Conservation (phyloP, 1,140 invertebrate genomes). For the Drosophila lini region DNA sequence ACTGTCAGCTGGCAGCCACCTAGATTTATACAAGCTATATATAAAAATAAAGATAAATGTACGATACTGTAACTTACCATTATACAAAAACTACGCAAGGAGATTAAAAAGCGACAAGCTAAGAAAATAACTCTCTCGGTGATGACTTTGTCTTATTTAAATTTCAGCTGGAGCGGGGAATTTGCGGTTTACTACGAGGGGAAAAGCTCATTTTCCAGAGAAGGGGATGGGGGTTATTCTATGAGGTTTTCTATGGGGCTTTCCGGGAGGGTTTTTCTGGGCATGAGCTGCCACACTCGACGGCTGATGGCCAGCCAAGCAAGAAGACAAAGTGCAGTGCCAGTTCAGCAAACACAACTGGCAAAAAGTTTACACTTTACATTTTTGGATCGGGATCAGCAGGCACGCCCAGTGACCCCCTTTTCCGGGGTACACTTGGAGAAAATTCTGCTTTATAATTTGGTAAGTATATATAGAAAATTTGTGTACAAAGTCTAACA, state of each 20-base stretch:
- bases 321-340: constrained; percentile 48
- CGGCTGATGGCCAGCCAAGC: constrained; percentile 47
- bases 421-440: neutral
- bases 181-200: constrained; percentile 16
- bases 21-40: constrained; percentile 64
- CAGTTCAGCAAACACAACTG: constrained; percentile 59
- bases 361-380: constrained; percentile 73
- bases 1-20: constrained; percentile 35
- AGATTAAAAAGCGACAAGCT: constrained; percentile 64
- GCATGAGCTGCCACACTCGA: constrained; percentile 44
- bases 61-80: constrained; percentile 57
- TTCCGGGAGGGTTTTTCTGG: neutral
- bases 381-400: constrained; percentile 48
- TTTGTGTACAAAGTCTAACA: neutral
- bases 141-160: constrained; percentile 61
- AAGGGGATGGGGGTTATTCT: neutral
- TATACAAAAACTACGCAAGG: constrained; percentile 49
- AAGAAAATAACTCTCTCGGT: constrained; percentile 32
- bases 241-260: neutral
- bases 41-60: constrained; percentile 26
- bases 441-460: neutral
- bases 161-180: constrained; percentile 49
- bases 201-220: constrained; percentile 7
- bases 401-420: constrained; percentile 11
- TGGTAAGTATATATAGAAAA: neutral